Evolutionary conservation across 1,140 invertebrate genomes (phyloP), one percentile per base, ranked within the genome.

Genomic region (Lerema accius): DNA sequence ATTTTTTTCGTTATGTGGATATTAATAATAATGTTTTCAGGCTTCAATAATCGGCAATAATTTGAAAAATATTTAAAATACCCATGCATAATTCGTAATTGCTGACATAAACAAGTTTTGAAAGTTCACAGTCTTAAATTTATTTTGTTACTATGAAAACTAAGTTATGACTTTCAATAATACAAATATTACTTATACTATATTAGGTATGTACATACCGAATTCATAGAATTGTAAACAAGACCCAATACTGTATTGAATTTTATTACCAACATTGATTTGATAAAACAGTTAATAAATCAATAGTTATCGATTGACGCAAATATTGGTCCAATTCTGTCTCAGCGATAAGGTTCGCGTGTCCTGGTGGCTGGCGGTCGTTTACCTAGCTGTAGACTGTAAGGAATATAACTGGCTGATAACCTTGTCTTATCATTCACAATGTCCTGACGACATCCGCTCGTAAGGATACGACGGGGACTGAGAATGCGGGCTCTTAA

Each of bases 371-470:
- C 60, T 3, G 2, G 2, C 66, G 63, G 64, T 45, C 65, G 61
- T 74, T 74, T 64, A 63, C 23, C 58, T 59, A 60, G 5, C 2
- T 23, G 5, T 23, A 2, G 58, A 64, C 67, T 19, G 60, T 55
- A 63, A 65, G 59, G 64, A 69, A 71, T 71, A 76, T 78, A 75
- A 80, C 70, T 67, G 67, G 70, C 67, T 74, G 63, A 80, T 69
- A 67, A 69, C 66, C 50, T 63, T 50, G 49, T 56, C 62, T 56
- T 72, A 69, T 65, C 71, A 64, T 37, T 58, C 62, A 48, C 63
- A 69, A 68, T 62, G 67, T 67, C 58, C 64, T 69, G 56, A 23
- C 60, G 51, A 67, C 65, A 65, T 48, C 55, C 62, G 63, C 43
- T 49, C 46, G 13, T 32, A 49, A 49, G 46, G 23, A 49, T 23